Evolutionary conservation across 2,797 vertebrate species (phyloP).

Genomic region (Octomys mimax): DNA sequence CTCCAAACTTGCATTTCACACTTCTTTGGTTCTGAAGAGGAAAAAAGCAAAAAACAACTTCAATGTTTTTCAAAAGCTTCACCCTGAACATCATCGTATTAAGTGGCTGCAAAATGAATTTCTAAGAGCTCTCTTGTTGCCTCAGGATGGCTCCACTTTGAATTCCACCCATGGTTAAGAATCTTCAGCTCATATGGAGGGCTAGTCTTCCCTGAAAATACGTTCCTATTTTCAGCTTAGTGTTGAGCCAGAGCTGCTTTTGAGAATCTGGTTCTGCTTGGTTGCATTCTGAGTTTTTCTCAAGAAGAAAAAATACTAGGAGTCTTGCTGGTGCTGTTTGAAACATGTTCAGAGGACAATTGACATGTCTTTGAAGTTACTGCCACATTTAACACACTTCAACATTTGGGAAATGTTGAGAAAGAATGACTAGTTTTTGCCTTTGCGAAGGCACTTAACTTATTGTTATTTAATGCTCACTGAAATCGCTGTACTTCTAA

Average conservation of each 20-base stretch:
- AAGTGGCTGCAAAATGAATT: conserved; percentile 50
- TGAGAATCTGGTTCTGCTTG: conserved; percentile 21
- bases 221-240: conserved; percentile 2
- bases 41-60: conserved; percentile 33
- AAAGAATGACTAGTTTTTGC: background rate
- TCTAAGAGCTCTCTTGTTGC: conserved; percentile 40
- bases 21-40: conserved; percentile 62
- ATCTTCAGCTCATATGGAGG: background rate
- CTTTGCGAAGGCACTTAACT: background rate
- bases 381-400: background rate
- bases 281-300: conserved; percentile 26
- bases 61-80: conserved; percentile 14
- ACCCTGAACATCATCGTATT: conserved; percentile 29
- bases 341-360: conserved; percentile 19
- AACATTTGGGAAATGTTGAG: conserved; percentile 45
- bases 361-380: background rate
- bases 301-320: background rate
- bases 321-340: background rate
- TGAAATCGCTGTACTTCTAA: conserved; percentile 6
- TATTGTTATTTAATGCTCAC: background rate
- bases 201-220: background rate
- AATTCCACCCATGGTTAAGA: conserved; percentile 21
- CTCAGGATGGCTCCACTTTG: background rate
- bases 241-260: conserved; percentile 53
- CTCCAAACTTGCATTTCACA: conserved; percentile 74